Percentiles rank a stretch among this genome's conserved stretches.
Conservation (phyloP, 2,797 vertebrate genomes). For the Crotalus adamanteus region DNA sequence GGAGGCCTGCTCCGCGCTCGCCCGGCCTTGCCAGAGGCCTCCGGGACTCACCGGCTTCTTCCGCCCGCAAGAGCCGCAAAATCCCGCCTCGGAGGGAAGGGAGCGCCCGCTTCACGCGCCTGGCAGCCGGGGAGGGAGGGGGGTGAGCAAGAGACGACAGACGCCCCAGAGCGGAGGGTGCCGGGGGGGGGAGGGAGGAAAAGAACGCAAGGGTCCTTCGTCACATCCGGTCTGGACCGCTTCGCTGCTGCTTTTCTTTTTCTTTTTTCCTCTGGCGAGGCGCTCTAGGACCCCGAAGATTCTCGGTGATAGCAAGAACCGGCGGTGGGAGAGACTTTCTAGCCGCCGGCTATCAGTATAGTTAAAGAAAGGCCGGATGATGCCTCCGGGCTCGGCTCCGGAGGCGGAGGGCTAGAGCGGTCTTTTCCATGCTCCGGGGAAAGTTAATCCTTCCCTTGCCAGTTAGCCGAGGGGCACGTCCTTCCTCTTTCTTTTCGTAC, state of each 20-base stretch:
- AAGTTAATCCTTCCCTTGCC: not conserved
- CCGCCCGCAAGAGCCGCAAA: not conserved
- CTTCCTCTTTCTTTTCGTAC: not conserved
- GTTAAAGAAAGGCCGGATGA: not conserved
- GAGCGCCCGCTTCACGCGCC: not conserved
- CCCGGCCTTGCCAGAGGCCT: not conserved
- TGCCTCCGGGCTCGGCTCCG: not conserved
- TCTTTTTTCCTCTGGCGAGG: not conserved
- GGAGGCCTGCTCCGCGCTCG: not conserved
- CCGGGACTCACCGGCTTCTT: not conserved
- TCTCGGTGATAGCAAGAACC: not conserved
- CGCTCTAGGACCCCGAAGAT: not conserved
- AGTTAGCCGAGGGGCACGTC: not conserved
- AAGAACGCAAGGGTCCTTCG: not conserved
- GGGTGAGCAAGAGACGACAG: not conserved
- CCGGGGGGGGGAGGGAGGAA: not conserved
- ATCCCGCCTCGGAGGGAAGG: not conserved
- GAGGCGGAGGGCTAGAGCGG: not conserved
- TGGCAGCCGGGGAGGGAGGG: not conserved
- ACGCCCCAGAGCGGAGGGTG: not conserved
- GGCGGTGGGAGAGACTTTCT: not conserved
- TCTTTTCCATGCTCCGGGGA: not conserved
- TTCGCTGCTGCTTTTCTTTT: not conserved
- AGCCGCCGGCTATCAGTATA: not conserved
- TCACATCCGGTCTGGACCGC: not conserved